Evolutionary conservation across 2,888 invertebrate genomes (phyloP).

Genomic region (Drosophila prolongata): DNA sequence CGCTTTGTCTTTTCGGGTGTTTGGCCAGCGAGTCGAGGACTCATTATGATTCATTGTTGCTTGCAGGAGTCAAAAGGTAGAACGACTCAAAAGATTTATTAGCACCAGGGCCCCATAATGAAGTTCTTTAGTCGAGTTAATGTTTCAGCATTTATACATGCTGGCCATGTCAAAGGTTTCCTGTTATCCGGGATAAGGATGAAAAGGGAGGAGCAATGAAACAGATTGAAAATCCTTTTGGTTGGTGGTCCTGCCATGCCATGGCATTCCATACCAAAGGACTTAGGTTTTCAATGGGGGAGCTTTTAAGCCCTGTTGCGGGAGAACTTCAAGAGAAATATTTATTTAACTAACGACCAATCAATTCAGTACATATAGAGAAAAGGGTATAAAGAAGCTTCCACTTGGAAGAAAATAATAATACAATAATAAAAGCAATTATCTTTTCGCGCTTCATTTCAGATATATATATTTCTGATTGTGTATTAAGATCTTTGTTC

Average conservation of each 20-base stretch:
- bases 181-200: neutral
- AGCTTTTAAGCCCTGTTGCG: conserved; percentile 2
- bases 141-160: conserved; percentile 66
- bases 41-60: conserved; percentile 75
- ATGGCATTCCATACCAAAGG: conserved; percentile 19
- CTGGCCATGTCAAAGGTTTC: conserved; percentile 34
- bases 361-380: neutral
- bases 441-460: too few relatives aligned
- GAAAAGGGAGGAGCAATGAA: neutral
- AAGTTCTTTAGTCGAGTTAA: conserved; percentile 72
- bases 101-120: conserved; percentile 55
- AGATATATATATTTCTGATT: neutral
- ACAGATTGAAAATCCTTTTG: conserved; percentile 35
- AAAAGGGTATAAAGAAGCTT: neutral
- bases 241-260: conserved; percentile 5
- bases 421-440: too few relatives aligned
- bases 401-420: too few relatives aligned
- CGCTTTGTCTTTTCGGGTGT: conserved; percentile 37
- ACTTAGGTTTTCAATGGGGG: conserved; percentile 8
- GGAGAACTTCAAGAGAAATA: neutral
- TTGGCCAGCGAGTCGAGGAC: conserved; percentile 24
- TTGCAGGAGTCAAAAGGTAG: conserved; percentile 67
- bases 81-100: conserved; percentile 70
- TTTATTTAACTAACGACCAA: conserved; percentile 9
- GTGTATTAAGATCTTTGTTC: neutral